Base-by-base conservation (phyloP, 1,140 invertebrate species). In the Diploscapter pachys region DNA sequence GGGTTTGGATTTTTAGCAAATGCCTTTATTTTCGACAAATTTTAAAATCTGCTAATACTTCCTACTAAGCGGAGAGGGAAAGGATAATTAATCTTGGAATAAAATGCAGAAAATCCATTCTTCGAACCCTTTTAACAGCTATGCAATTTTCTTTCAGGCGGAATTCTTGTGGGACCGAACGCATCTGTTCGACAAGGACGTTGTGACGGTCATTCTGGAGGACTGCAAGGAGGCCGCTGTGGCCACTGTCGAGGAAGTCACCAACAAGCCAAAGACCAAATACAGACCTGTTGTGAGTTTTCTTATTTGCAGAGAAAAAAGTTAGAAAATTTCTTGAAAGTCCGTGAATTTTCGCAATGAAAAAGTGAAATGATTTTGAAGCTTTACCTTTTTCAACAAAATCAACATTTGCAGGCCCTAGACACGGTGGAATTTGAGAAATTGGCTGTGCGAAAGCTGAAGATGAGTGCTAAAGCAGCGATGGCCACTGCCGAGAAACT, bases 131-230 rank as follows among this genome's bases (percentile, higher is more conserved):
- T 31, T 31, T 31, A 31, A 31, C 31, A 31, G 31, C 31, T 31
- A 31, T 31, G 31, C 31, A 31, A 31, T 31, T 64, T 8, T 48
- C 51, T 3, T 66, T 11, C 11, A 71, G 69, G 55, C 51, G 2
- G 93, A 96, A 80, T 99, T 98, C 86, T 86, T 87, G 65, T 99
- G 96, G 96, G 91, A 91, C 75, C 88, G 96, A 79, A 89, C 91
- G 73, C 88, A 94, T 64, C 85, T 99, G 4, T 99, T 98, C 88
- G 92, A 98, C 87, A 89, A 93, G 86, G 86, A 90, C 48, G 90
- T 91, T 0, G 94, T 92, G 82, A 88, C 92, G 82, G 90, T 93
- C 73, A 83, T 76, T 84, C 79, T 79, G 66, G 84, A 78, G 48
- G 62, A 78, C 3, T 86, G 82, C 73, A 72, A 80, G 63, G 91